A percentile compares a stretch with the other conserved stretches of the same genome.
Evolutionary conservation across 2,888 invertebrate genomes (phyloP).

Genomic region (Agrilus biguttatus): DNA sequence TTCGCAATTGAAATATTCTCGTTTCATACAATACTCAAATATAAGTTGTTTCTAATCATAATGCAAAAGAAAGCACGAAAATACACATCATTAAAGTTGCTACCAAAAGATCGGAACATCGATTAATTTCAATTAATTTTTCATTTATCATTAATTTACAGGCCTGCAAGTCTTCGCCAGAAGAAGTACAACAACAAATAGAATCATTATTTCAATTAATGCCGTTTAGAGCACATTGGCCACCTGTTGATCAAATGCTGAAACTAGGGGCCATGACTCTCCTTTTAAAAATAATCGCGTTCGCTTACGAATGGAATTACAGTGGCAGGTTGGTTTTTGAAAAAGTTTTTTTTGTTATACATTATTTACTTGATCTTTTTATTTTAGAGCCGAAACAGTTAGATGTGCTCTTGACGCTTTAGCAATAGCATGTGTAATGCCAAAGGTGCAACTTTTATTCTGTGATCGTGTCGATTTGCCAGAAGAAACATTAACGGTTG

Average conservation of each 20-base stretch:
- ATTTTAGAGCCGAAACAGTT: constrained; percentile 61
- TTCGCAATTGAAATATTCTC: too few relatives aligned
- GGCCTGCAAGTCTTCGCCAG: constrained; percentile 55
- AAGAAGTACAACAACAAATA: constrained; percentile 77
- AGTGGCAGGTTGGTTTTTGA: constrained; percentile 47
- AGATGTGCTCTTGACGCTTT: constrained; percentile 75
- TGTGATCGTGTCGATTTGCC: constrained; percentile 65
- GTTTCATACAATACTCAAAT: too few relatives aligned
- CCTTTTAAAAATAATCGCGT: constrained; percentile 73
- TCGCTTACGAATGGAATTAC: constrained; percentile 86
- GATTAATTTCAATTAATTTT: not conserved
- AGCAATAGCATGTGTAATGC: constrained; percentile 79
- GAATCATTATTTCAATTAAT: constrained; percentile 64
- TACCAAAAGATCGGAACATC: not conserved
- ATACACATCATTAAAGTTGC: too few relatives aligned
- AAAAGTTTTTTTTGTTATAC: constrained; percentile 1
- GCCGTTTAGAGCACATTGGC: constrained; percentile 68
- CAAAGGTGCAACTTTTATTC: constrained; percentile 55
- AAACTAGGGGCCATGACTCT: constrained; percentile 71
- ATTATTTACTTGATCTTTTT: constrained; percentile 4
- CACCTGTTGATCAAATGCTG: constrained; percentile 76
- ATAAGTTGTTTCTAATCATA: too few relatives aligned
- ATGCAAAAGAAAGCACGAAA: too few relatives aligned
- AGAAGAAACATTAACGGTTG: constrained; percentile 63
- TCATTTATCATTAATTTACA: constrained; percentile 13